A percentile compares a stretch with the other conserved stretches of the same genome.
phyloP scores from a whole-genome alignment of 2,113 vertebrate genomes.

The Tragelaphus imberbis region DNA sequence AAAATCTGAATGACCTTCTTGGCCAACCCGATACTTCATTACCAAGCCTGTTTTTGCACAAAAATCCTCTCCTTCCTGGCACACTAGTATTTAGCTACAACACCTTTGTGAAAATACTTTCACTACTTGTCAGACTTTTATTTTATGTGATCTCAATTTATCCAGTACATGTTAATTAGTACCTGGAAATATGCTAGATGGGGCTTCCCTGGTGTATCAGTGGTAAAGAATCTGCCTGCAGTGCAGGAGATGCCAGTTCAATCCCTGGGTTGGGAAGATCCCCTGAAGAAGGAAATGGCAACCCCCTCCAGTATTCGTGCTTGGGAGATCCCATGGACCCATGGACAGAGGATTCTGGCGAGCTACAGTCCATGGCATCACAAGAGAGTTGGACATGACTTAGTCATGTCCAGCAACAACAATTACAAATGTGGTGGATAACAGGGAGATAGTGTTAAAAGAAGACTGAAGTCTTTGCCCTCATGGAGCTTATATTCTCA shows the following conservation, averaged over 20 bases:
- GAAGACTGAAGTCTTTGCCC: background rate
- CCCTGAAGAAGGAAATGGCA: background rate
- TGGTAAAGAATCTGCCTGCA: background rate
- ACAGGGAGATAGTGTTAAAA: background rate
- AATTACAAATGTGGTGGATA: background rate
- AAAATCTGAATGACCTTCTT: background rate
- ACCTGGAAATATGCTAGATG: background rate
- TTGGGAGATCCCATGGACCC: background rate
- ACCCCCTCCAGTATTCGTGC: background rate
- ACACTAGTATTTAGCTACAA: background rate
- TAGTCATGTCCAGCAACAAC: background rate
- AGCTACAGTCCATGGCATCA: background rate
- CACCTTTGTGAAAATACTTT: background rate
- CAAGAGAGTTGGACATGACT: background rate
- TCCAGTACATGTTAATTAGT: background rate
- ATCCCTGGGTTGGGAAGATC: background rate
- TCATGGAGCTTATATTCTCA: background rate
- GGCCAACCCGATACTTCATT: background rate
- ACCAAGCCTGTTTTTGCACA: background rate
- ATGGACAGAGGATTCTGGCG: background rate
- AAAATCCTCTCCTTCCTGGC: background rate
- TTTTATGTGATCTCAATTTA: background rate
- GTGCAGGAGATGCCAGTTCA: background rate
- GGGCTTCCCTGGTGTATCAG: background rate
- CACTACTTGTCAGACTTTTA: background rate